phyloP scores from a whole-genome alignment of 2,797 vertebrate genomes.

The Sebastes steindachneri region DNA sequence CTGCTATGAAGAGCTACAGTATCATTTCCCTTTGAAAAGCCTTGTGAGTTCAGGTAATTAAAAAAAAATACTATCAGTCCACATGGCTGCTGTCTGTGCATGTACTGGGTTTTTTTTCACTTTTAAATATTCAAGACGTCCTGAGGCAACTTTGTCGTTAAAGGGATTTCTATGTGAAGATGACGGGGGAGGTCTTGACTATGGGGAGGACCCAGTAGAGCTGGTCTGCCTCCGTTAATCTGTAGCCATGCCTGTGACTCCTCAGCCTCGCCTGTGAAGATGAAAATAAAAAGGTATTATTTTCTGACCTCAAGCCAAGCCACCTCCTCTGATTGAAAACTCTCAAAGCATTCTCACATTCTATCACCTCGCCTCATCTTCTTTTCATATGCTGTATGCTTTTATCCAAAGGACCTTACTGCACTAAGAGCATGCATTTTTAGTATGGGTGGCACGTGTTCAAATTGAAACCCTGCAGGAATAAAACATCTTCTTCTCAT shows the following conservation, averaged over 20 bases:
- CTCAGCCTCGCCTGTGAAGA: slow-evolving; percentile 29
- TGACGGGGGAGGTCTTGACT: slow-evolving; percentile 1
- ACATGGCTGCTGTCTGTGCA: not conserved
- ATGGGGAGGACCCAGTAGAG: not conserved
- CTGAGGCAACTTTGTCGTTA: slow-evolving; percentile 8
- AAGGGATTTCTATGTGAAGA: slow-evolving; percentile 17
- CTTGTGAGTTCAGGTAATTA: slow-evolving; percentile 26
- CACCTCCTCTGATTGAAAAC: not conserved
- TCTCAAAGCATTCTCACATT: slow-evolving; percentile 37
- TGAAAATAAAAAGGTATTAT: slow-evolving; percentile 58
- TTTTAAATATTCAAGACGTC: slow-evolving; percentile 20
- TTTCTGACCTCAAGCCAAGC: slow-evolving; percentile 50
- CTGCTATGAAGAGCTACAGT: not conserved
- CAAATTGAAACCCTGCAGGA: not conserved
- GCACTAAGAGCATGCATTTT: not conserved
- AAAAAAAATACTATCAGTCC: not conserved
- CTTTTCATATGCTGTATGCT: slow-evolving; percentile 22
- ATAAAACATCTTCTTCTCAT: not conserved
- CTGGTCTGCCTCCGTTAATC: slow-evolving; percentile 21
- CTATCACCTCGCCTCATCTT: slow-evolving; percentile 23
- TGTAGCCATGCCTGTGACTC: slow-evolving; percentile 36
- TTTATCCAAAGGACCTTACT: slow-evolving; percentile 20
- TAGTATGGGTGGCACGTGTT: not conserved
- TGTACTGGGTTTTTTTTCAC: not conserved
- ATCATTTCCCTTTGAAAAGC: slow-evolving; percentile 9